These are phyloP conservation scores for Dynastes tityus DNA, from an alignment of 2,888 invertebrate species.

Conservation along the genomic window DNA sequence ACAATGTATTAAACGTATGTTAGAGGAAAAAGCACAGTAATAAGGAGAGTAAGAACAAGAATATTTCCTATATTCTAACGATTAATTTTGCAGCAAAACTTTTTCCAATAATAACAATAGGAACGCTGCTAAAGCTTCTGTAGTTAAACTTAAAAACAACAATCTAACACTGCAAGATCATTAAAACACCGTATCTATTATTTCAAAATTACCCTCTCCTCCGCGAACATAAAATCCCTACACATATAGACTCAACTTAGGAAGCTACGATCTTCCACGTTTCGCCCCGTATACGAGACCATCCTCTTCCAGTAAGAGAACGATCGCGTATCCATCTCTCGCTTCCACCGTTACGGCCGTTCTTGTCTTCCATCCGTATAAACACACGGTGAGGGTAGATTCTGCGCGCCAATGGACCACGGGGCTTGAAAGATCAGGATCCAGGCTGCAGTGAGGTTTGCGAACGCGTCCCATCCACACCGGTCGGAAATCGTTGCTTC, in stretches of 20 bases:
- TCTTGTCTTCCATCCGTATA: conserved; percentile 17
- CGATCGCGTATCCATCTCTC: conserved; percentile 2
- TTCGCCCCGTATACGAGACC: neutral
- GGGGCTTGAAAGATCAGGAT: conserved; percentile 57
- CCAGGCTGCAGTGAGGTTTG: conserved; percentile 67
- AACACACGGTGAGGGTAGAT: conserved; percentile 28
- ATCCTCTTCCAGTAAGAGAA: neutral
- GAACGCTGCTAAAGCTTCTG: too few species aligned
- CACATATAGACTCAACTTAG: neutral
- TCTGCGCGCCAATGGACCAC: conserved; percentile 56
- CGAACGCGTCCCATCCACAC: conserved; percentile 56
- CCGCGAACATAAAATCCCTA: neutral
- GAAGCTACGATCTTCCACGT: neutral
- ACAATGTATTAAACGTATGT: too few species aligned
- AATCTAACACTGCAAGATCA: neutral
- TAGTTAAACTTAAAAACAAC: too few species aligned
- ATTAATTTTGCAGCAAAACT: too few species aligned
- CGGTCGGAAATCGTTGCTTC: neutral
- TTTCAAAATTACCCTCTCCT: neutral
- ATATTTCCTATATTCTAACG: too few species aligned
- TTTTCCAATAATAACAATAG: too few species aligned
- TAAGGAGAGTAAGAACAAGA: too few species aligned
- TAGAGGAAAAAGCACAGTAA: too few species aligned
- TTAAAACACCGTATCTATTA: neutral
- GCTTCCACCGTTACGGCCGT: neutral